A percentile compares a stretch with the other conserved stretches of the same genome.
These are phyloP conservation scores for Pseudomyrmex flavicornis DNA, from an alignment of 1,140 invertebrate genomes.

Conservation along the genomic window DNA sequence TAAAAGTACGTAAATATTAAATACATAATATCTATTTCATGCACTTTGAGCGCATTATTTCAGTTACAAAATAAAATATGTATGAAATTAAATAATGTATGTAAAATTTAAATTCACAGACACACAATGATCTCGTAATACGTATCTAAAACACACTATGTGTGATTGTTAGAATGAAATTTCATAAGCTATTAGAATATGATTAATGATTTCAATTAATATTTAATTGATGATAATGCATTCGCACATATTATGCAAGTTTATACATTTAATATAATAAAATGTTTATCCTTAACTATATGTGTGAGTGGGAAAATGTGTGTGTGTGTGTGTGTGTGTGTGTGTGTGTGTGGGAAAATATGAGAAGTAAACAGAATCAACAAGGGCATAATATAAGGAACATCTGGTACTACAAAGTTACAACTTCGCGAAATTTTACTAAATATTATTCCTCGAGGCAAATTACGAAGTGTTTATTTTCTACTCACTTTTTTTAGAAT, in stretches of 20 bases:
- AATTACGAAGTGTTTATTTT: too few relatives aligned
- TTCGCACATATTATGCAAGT: neutral
- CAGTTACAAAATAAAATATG: neutral
- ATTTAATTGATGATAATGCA: neutral
- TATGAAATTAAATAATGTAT: neutral
- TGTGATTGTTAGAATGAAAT: neutral
- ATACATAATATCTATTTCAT: neutral
- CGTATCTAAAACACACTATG: neutral
- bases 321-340: too few relatives aligned
- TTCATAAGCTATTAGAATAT: neutral
- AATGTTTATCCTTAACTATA: neutral
- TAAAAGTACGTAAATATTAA: too few relatives aligned
- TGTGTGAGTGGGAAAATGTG: neutral
- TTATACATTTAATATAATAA: neutral
- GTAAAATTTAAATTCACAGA: too few relatives aligned
- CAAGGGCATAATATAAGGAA: too few relatives aligned
- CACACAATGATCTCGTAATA: too few relatives aligned
- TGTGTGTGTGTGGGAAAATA: neutral
- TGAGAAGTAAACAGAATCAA: too few relatives aligned
- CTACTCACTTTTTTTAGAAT: too few relatives aligned
- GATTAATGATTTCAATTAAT: constrained; percentile 5
- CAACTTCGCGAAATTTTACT: too few relatives aligned
- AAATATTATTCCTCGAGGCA: too few relatives aligned
- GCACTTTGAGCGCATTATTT: neutral
- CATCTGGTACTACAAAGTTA: too few relatives aligned